Evolutionary conservation across 23 tunicate genomes (phyloP).

Genomic region (Trididemnum clinides): DNA sequence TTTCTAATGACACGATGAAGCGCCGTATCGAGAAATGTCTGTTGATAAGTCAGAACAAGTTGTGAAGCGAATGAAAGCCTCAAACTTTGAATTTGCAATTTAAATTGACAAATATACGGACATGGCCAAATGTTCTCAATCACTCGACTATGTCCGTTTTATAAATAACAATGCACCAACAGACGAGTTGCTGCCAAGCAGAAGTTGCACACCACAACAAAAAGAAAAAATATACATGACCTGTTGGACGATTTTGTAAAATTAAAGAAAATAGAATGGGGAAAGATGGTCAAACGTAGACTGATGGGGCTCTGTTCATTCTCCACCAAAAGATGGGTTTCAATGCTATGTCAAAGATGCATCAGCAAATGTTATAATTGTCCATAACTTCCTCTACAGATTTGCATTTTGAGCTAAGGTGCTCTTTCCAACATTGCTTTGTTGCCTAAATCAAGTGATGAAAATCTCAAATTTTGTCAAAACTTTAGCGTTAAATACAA

Average conservation of each 20-base stretch:
- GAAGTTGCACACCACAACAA: not conserved
- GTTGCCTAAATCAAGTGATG: not conserved
- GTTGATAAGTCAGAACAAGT: not conserved
- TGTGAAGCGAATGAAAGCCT: not conserved
- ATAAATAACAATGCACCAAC: not conserved
- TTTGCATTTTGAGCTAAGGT: not conserved
- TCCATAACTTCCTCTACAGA: not conserved
- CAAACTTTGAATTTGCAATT: not conserved
- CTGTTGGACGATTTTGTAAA: not conserved
- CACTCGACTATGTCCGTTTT: not conserved
- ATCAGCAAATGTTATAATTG: not conserved
- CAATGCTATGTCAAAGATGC: not conserved
- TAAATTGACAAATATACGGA: not conserved
- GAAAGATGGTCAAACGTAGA: not conserved
- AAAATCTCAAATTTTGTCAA: slow-evolving; percentile 9
- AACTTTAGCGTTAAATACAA: slow-evolving; percentile 11
- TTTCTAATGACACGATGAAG: not conserved
- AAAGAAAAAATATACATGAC: not conserved
- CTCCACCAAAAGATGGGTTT: not conserved
- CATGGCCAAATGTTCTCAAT: not conserved
- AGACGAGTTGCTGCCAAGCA: not conserved
- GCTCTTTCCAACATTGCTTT: not conserved
- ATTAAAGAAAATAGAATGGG: not conserved
- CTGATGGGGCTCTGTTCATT: slow-evolving; percentile 4
- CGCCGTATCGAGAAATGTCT: not conserved